phyloP scores from a whole-genome alignment of 2,113 vertebrate species.

The Lamprotornis superbus region DNA sequence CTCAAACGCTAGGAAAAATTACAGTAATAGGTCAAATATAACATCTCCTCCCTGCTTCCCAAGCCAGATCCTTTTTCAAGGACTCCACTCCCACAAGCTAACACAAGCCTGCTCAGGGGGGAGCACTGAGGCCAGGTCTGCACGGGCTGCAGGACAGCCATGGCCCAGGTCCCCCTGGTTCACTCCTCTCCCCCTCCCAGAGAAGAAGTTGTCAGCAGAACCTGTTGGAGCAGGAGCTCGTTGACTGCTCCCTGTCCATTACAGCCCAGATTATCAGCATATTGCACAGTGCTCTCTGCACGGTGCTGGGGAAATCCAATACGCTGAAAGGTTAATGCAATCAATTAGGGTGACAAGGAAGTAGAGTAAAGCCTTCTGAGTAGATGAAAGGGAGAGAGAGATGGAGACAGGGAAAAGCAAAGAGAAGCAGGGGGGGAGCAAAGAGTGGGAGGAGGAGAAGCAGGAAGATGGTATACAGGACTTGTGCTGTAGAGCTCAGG shows the following conservation, averaged over 20 bases:
- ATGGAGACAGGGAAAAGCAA: constrained; percentile 73
- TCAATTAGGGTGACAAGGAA: constrained; percentile 99
- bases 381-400: constrained; percentile 85
- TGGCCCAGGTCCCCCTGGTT: accelerated
- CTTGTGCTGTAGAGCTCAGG: not conserved
- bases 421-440: not conserved
- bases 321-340: constrained; percentile 99
- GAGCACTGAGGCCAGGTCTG: not conserved
- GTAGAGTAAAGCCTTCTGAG: constrained; percentile 98
- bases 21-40: not conserved
- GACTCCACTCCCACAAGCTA: not conserved
- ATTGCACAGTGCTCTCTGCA: constrained; percentile 96
- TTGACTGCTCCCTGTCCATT: constrained; percentile 98
- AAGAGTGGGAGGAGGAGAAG: constrained; percentile 51
- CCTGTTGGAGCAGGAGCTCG: constrained; percentile 84
- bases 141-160: not conserved
- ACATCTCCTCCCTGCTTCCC: not conserved
- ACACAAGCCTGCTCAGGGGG: not conserved
- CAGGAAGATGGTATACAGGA: constrained; percentile 70
- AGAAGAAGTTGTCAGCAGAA: constrained; percentile 70
- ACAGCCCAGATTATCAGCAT: constrained; percentile 98
- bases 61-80: not conserved
- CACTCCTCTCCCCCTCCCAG: not conserved
- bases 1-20: not conserved
- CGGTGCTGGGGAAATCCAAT: constrained; percentile 99